These are phyloP conservation scores for Reticulitermes speratus DNA, from an alignment of 1,140 invertebrate genomes.

Conservation along the genomic window DNA sequence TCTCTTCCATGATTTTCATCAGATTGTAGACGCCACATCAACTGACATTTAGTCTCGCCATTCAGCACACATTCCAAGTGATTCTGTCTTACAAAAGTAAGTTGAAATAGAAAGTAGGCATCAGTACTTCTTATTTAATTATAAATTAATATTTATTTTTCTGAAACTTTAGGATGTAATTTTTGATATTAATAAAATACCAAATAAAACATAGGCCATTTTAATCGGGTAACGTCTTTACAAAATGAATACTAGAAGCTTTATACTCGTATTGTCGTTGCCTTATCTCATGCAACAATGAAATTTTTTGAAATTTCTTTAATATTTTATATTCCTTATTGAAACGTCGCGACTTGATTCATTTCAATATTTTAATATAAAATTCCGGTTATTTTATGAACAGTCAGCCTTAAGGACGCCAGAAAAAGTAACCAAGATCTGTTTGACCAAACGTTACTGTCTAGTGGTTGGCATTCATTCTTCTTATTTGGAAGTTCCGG, in stretches of 20 bases:
- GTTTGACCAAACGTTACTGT: too few species aligned
- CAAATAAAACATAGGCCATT: neutral
- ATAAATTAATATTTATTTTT: neutral
- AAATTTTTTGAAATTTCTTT: too few species aligned
- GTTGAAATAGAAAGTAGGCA: neutral
- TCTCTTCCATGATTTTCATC: neutral
- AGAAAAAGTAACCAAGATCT: too few species aligned
- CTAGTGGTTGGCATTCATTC: too few species aligned
- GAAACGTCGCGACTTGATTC: too few species aligned
- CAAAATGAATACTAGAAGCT: constrained; percentile 6
- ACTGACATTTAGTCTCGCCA: neutral
- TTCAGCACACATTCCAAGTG: neutral
- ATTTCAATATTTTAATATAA: too few species aligned
- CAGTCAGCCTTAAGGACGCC: too few species aligned
- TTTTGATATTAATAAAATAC: neutral
- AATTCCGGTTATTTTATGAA: too few species aligned
- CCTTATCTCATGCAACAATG: too few species aligned
- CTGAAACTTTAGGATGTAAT: neutral
- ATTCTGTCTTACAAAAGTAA: neutral
- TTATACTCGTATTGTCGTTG: neutral
- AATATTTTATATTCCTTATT: too few species aligned
- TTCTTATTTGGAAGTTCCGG: too few species aligned
- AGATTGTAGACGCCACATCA: neutral
- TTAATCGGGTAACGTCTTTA: neutral
- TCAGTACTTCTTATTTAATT: neutral